A percentile compares a stretch with the other conserved stretches of the same genome.
phyloP scores from a whole-genome alignment of 2,888 invertebrate species.

The Lymantria dispar region DNA sequence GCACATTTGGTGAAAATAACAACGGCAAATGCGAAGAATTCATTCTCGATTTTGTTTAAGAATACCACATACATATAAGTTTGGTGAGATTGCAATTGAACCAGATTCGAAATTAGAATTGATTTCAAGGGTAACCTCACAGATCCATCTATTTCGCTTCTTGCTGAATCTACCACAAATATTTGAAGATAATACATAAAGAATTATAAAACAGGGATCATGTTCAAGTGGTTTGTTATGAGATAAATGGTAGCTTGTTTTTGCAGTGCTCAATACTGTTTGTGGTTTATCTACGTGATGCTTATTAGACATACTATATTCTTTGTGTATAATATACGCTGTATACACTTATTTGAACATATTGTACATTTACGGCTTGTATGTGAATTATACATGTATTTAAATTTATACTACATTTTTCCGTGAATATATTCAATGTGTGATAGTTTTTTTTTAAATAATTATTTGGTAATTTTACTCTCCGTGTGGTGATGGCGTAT shows the following conservation, averaged over 20 bases:
- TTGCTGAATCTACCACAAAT: conserved; percentile 24
- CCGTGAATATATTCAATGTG: conserved; percentile 1
- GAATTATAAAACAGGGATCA: conserved; percentile 33
- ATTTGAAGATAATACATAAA: conserved; percentile 13
- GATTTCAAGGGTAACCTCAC: too few species aligned
- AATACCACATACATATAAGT: too few species aligned
- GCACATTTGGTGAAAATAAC: too few species aligned
- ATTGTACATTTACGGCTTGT: not conserved
- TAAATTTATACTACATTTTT: conserved; percentile 2
- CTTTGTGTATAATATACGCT: conserved; percentile 1
- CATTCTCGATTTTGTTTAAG: too few species aligned
- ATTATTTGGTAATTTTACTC: too few species aligned
- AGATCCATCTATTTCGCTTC: not conserved
- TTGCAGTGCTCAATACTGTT: conserved; percentile 33
- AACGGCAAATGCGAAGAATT: too few species aligned
- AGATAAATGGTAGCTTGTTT: conserved; percentile 39
- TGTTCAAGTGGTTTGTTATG: conserved; percentile 46
- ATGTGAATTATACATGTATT: conserved; percentile 3
- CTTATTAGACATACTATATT: conserved; percentile 11
- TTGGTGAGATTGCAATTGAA: too few species aligned
- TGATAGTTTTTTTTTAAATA: too few species aligned
- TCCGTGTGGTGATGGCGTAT: too few species aligned
- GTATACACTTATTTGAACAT: not conserved
- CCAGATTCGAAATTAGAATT: too few species aligned
- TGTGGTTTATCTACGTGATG: conserved; percentile 12